A percentile compares a stretch with the other conserved stretches of the same genome.
These are phyloP conservation scores for Platerodrilus igneus DNA, from an alignment of 2,888 invertebrate species.

Conservation along the genomic window DNA sequence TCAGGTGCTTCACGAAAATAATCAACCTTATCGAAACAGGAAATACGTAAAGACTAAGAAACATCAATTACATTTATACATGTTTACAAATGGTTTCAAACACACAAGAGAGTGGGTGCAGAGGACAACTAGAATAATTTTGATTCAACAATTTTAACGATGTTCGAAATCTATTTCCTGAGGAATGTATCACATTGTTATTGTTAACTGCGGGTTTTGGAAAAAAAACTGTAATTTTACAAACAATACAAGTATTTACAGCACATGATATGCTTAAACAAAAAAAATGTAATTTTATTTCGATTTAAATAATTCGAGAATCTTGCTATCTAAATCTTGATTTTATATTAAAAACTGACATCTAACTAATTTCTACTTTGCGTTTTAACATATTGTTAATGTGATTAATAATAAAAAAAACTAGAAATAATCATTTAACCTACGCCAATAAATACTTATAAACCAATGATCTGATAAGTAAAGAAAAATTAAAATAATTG, in stretches of 20 bases:
- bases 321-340: slow-evolving; percentile 35
- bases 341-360: too few species aligned
- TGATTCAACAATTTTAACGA: slow-evolving; percentile 42
- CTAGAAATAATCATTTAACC: too few species aligned
- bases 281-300: slow-evolving; percentile 16
- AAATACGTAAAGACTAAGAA: too few species aligned
- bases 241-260: slow-evolving; percentile 21
- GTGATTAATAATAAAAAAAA: too few species aligned
- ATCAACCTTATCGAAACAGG: too few species aligned
- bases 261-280: slow-evolving; percentile 7
- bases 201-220: slow-evolving; percentile 21
- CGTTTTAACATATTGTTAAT: too few species aligned
- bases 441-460: slow-evolving; percentile 25
- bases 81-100: too few species aligned
- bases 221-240: too few species aligned
- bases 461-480: slow-evolving; percentile 18
- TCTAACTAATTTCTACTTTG: too few species aligned
- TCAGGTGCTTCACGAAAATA: too few species aligned
- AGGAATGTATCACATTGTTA: slow-evolving; percentile 48
- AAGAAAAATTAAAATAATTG: slow-evolving; percentile 30
- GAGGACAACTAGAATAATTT: slow-evolving; percentile 36
- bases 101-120: slow-evolving; percentile 15
- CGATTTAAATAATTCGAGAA: slow-evolving; percentile 37
- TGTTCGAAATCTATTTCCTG: slow-evolving; percentile 44
- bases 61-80: too few species aligned